Percentiles rank a stretch among this genome's conserved stretches.
Evolutionary conservation across 1,140 invertebrate genomes (phyloP).

Genomic region (Scaptomyza graminum): DNA sequence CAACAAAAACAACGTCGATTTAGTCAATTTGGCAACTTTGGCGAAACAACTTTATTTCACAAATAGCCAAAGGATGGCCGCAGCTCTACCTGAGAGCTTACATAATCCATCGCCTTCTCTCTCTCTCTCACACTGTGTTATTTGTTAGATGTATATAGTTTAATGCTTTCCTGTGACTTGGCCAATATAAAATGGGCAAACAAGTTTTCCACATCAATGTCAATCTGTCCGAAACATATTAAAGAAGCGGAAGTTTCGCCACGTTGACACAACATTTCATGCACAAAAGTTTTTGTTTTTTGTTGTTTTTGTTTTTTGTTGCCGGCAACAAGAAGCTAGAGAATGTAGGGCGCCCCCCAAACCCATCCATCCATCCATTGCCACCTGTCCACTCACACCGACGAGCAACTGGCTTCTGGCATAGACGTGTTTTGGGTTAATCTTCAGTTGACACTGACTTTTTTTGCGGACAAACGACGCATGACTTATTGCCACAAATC

Average conservation of each 20-base stretch:
- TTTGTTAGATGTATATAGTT: constrained; percentile 32
- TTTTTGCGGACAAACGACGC: constrained; percentile 36
- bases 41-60: constrained; percentile 61
- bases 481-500: constrained; percentile 34
- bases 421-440: constrained; percentile 73
- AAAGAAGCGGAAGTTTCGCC: constrained; percentile 78
- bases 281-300: constrained; percentile 61
- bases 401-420: constrained; percentile 61
- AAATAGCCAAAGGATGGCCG: background rate
- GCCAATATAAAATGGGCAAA: constrained; percentile 65
- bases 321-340: constrained; percentile 18
- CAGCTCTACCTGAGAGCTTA: constrained; percentile 13
- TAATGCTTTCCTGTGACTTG: constrained; percentile 36
- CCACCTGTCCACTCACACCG: constrained; percentile 26
- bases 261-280: constrained; percentile 81
- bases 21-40: constrained; percentile 73
- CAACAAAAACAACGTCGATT: constrained; percentile 58
- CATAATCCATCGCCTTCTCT: background rate
- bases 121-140: constrained; percentile 31
- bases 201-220: constrained; percentile 83
- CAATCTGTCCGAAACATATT: constrained; percentile 83
- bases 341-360: constrained; percentile 7
- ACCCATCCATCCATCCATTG: constrained; percentile 14
- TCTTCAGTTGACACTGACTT: constrained; percentile 43
- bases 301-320: constrained; percentile 33